phyloP scores from a whole-genome alignment of 1,140 invertebrate species.

The Hylyphantes graminicola region DNA sequence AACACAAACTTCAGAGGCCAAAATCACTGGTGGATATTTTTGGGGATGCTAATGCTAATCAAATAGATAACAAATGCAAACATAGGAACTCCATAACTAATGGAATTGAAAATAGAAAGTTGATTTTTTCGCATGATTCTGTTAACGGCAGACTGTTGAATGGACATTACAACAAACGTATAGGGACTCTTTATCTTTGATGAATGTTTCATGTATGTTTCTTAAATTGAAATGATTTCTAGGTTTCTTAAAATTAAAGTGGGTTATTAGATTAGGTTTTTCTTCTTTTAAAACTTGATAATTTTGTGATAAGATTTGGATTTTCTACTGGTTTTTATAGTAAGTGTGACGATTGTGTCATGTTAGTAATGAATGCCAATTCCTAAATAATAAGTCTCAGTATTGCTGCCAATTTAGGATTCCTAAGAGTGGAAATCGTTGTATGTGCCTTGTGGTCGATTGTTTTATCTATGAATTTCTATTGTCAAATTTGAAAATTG shows the following conservation, averaged over 20 bases:
- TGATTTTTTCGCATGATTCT: conserved; percentile 37
- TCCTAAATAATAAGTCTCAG: conserved; percentile 6
- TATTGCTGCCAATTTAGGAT: neutral
- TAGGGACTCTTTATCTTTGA: conserved; percentile 59
- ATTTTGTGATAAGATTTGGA: no score
- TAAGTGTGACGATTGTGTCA: neutral
- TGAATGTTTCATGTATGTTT: conserved; percentile 17
- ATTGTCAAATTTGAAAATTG: conserved; percentile 20
- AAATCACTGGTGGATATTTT: conserved; percentile 87
- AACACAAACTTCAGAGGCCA: conserved; percentile 70
- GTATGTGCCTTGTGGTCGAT: no score
- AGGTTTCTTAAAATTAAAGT: neutral
- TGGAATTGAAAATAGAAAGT: conserved; percentile 34
- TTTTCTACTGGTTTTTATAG: no score
- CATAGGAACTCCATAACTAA: conserved; percentile 27
- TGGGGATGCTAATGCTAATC: conserved; percentile 73
- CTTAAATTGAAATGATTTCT: neutral
- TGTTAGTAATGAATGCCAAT: neutral
- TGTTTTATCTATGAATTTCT: no score
- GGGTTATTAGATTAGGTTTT: no score
- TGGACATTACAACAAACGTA: conserved; percentile 41
- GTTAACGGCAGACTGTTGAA: conserved; percentile 30
- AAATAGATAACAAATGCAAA: conserved; percentile 38
- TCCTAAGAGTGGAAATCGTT: no score
- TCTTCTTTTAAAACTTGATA: no score